These are phyloP conservation scores for Linnaemya vulpina DNA, from an alignment of 2,888 invertebrate genomes.

Conservation along the genomic window DNA sequence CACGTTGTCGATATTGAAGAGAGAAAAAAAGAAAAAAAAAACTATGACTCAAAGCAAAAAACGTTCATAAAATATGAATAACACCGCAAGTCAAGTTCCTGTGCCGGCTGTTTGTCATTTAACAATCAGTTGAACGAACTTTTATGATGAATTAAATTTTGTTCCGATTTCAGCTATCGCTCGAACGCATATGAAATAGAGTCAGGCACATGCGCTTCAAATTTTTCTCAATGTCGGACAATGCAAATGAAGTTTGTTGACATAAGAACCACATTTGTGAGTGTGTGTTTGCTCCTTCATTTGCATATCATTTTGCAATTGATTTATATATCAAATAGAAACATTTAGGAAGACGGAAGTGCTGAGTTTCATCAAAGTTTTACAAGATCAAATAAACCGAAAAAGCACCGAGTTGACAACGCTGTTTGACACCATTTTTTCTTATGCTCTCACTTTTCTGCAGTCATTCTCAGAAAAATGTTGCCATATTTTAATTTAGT, in stretches of 20 bases:
- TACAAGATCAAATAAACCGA: too few relatives aligned
- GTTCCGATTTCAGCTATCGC: constrained; percentile 2
- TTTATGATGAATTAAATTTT: background rate
- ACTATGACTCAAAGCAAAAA: background rate
- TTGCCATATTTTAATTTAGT: too few relatives aligned
- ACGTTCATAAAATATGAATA: constrained; percentile 5
- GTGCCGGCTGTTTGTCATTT: constrained; percentile 25
- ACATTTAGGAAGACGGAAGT: constrained; percentile 21
- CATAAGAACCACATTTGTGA: constrained; percentile 7
- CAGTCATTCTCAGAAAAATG: too few relatives aligned
- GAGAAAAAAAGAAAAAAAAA: background rate
- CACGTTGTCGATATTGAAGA: constrained; percentile 30
- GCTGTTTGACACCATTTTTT: too few relatives aligned
- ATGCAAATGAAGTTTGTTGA: constrained; percentile 70
- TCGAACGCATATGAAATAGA: constrained; percentile 29
- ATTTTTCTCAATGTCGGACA: constrained; percentile 68
- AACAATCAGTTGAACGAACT: constrained; percentile 69
- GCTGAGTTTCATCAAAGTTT: constrained; percentile 1
- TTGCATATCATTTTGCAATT: background rate
- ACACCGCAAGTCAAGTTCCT: constrained; percentile 32
- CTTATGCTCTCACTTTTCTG: too few relatives aligned
- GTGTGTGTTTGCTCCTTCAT: background rate
- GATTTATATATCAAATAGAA: background rate
- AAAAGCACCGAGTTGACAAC: too few relatives aligned
- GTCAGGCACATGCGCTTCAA: constrained; percentile 56